phyloP scores from a whole-genome alignment of 2,888 invertebrate species.

The Sycophila texana region DNA sequence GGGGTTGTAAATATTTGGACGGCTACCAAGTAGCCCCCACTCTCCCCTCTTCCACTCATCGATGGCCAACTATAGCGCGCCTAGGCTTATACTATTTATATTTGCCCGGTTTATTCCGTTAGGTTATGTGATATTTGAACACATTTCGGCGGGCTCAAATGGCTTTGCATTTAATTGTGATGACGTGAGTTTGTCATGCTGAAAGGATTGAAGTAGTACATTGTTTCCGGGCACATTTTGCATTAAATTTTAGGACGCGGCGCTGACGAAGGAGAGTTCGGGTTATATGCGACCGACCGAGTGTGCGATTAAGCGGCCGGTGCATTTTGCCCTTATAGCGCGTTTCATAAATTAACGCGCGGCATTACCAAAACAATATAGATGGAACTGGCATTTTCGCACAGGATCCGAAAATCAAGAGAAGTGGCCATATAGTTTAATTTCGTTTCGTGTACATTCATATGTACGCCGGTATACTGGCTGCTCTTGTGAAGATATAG shows the following conservation, averaged over 20 bases:
- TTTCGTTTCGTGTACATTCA: too few relatives aligned
- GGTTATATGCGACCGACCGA: not conserved
- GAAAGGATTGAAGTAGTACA: slow-evolving; percentile 6
- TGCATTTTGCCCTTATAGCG: not conserved
- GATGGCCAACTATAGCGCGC: too few relatives aligned
- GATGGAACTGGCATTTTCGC: slow-evolving; percentile 13
- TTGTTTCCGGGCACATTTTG: slow-evolving; percentile 1
- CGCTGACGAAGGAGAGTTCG: not conserved
- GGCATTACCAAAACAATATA: not conserved
- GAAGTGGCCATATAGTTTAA: too few relatives aligned
- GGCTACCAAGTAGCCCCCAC: too few relatives aligned
- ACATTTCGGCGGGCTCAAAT: slow-evolving; percentile 24
- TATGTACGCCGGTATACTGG: too few relatives aligned
- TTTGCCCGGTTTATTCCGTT: not conserved
- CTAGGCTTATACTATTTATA: not conserved
- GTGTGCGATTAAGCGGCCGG: slow-evolving; percentile 8
- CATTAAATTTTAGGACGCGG: slow-evolving; percentile 27
- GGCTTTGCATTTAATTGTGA: slow-evolving; percentile 35
- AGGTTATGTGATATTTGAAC: slow-evolving; percentile 19
- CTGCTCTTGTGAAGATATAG: too few relatives aligned
- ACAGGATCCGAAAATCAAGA: not conserved
- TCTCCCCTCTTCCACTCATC: not conserved
- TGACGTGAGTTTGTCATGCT: not conserved
- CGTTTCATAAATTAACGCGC: slow-evolving; percentile 21
- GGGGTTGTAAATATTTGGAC: slow-evolving; percentile 43